A percentile compares a stretch with the other conserved stretches of the same genome.
Evolutionary conservation across 2,888 invertebrate species (phyloP).

Genomic region (Cremastinae sp.): DNA sequence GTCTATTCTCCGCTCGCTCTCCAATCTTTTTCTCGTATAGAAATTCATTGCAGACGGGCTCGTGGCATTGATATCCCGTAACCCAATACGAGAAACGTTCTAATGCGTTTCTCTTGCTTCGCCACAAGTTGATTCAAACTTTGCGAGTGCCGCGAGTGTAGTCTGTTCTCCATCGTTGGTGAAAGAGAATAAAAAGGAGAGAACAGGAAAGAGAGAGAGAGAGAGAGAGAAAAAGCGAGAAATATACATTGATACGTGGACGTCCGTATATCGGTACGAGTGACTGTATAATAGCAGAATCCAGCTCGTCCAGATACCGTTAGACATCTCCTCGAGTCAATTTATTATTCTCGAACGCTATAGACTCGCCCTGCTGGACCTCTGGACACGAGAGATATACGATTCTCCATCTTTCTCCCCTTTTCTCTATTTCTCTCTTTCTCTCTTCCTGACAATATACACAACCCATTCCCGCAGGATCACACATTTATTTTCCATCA

Average conservation of each 20-base stretch:
- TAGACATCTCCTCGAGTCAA: constrained; percentile 62
- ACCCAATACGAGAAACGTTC: constrained; percentile 49
- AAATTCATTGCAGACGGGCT: constrained; percentile 22
- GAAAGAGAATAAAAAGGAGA: constrained; percentile 17
- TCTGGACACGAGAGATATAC: constrained; percentile 46
- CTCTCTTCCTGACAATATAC: constrained; percentile 18
- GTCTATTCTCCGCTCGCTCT: constrained; percentile 7
- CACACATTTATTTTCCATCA: constrained; percentile 55
- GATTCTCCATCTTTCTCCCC: constrained; percentile 18
- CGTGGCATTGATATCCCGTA: constrained; percentile 36
- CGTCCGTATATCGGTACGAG: constrained; percentile 33
- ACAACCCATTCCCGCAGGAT: constrained; percentile 53
- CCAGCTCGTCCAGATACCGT: constrained; percentile 51
- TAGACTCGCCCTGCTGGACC: constrained; percentile 39
- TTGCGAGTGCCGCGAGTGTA: constrained; percentile 22
- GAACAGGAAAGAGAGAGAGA: constrained; percentile 9
- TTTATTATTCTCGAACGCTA: constrained; percentile 68
- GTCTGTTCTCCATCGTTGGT: constrained; percentile 36
- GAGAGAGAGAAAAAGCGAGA: not conserved
- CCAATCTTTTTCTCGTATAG: constrained; percentile 8
- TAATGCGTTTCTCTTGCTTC: constrained; percentile 71
- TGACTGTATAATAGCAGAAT: constrained; percentile 45
- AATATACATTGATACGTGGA: constrained; percentile 19
- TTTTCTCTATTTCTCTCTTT: constrained; percentile 11
- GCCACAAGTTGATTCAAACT: constrained; percentile 59